Percentiles rank a stretch among this genome's conserved stretches.
These are phyloP conservation scores for Urosaurus nigricauda DNA, from an alignment of 2,797 vertebrate genomes.

Conservation along the genomic window DNA sequence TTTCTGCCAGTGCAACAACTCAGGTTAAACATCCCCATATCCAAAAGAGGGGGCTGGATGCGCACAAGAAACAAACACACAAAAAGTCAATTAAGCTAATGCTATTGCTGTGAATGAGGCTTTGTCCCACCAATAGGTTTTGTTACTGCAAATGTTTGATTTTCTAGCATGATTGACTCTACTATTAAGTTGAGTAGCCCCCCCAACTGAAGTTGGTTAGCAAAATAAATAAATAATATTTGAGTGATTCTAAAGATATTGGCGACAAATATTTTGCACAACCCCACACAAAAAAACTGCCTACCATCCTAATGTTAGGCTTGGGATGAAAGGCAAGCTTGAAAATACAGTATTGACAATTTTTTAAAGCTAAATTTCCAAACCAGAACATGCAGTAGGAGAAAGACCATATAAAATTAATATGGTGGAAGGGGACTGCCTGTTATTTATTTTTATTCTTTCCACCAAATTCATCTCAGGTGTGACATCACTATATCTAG, in stretches of 20 bases:
- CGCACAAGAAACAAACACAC: constrained; percentile 16
- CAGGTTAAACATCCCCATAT: constrained; percentile 75
- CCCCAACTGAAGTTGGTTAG: too few relatives aligned
- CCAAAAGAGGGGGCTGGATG: constrained; percentile 34
- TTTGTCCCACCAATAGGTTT: neutral
- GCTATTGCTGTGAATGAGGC: constrained; percentile 40
- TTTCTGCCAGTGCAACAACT: constrained; percentile 72
- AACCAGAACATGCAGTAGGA: constrained; percentile 26
- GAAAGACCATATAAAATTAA: neutral
- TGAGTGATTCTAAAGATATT: neutral
- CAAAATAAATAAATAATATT: constrained; percentile 15
- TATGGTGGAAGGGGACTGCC: neutral
- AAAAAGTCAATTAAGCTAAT: neutral
- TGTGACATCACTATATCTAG: neutral
- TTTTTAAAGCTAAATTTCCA: constrained; percentile 48
- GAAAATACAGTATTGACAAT: constrained; percentile 42
- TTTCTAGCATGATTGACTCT: constrained; percentile 43
- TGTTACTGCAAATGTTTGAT: neutral
- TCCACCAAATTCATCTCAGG: constrained; percentile 39
- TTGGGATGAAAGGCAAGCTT: constrained; percentile 46
- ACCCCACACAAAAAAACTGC: constrained; percentile 20
- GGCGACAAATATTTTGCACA: neutral
- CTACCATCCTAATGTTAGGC: constrained; percentile 7
- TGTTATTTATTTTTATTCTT: constrained; percentile 25
- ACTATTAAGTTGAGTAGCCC: neutral